Conservation (phyloP, 2,797 vertebrate species). For the Rhabdophis nuchalis region DNA sequence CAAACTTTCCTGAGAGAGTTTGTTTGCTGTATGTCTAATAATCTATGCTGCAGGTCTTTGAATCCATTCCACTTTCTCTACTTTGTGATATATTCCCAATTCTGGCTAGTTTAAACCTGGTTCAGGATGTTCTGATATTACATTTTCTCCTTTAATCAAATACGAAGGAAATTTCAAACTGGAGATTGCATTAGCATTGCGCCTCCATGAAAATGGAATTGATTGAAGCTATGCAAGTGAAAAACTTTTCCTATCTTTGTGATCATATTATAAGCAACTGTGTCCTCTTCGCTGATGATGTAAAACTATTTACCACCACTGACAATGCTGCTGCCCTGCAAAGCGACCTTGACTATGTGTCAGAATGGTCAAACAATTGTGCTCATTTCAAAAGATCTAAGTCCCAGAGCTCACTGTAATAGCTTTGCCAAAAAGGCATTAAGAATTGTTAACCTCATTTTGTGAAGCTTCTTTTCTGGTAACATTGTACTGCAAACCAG, state of each 20-base stretch:
- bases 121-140: not conserved
- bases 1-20: not conserved
- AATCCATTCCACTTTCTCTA: not conserved
- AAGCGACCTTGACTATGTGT: too few relatives aligned
- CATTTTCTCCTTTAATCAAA: not conserved
- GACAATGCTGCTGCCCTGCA: too few relatives aligned
- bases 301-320: too few relatives aligned
- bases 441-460: too few relatives aligned
- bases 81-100: not conserved
- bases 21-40: not conserved
- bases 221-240: not conserved
- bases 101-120: not conserved
- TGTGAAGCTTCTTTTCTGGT: too few relatives aligned
- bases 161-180: not conserved
- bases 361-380: too few relatives aligned
- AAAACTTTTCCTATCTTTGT: not conserved
- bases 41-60: not conserved
- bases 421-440: too few relatives aligned
- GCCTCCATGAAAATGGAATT: not conserved
- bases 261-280: too few relatives aligned
- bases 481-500: too few relatives aligned
- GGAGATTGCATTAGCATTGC: not conserved
- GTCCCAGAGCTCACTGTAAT: too few relatives aligned
- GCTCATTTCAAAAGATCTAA: too few relatives aligned
- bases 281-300: too few relatives aligned